Evolutionary conservation across 2,888 invertebrate genomes (phyloP), one percentile per base, ranked within the genome.

Genomic region (Drosophila silvestris): DNA sequence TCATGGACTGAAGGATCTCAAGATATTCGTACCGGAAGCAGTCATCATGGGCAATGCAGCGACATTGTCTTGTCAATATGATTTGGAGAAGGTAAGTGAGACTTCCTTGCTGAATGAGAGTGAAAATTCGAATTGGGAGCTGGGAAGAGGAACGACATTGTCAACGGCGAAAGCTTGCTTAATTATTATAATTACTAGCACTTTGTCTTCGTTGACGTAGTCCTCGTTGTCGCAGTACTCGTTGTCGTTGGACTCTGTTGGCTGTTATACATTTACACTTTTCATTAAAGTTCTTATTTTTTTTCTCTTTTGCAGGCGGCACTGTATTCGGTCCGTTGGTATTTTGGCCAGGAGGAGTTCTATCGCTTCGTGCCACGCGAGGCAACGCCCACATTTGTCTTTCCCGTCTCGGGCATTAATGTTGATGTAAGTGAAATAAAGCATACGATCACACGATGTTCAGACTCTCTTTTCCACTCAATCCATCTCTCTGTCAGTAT

Each of bases 311-410:
- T 79, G n/a, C 77, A 93, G 93, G 93, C 93, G 58, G 92, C 93
- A 44, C 93, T 96, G 53, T 95, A 96, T 90, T 94, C 95, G 30
- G 95, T 96, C 77, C 95, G 95, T 91, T 96, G 95, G 95, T 95
- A 95, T 92, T 94, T 95, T 82, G 95, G 95, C 74, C 89, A 93
- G 37, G 94, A 94, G 79, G 95, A 96, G 91, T 95, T 96, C 93
- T 96, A 95, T 92, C 94, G 95, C 79, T 95, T 93, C 90, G 94
- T 95, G 68, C 95, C 95, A 41, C 95, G 95, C 79, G 95, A 95
- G 88, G 91, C 93, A 52, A 95, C 95, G 41, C 94, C 95, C 63
- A 94, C 94, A 74, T 93, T 94, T 76, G 94, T 94, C 70, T 95
- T 95, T 91, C 92, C 94, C 26, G 94, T 95, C 64, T 94, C 94